phyloP scores from a whole-genome alignment of 2,888 invertebrate species.

The Cremastobaeus sp. region DNA sequence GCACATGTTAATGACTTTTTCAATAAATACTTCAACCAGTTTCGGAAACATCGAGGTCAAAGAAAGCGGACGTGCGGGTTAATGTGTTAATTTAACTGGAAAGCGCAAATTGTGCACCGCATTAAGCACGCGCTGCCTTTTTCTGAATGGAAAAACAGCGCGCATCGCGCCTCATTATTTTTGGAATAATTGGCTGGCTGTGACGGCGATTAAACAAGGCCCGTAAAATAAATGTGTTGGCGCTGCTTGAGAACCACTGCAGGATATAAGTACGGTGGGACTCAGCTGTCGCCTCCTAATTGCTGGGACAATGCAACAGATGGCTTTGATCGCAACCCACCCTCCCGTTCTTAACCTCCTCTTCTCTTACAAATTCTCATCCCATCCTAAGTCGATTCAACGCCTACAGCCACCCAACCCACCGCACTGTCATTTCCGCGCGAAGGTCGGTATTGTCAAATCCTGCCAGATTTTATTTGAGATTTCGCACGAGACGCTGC shows the following conservation, averaged over 20 bases:
- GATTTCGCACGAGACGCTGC: constrained; percentile 46
- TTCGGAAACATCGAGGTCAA: no score
- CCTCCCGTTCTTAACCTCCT: constrained; percentile 61
- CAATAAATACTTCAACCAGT: no score
- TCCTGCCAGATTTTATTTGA: constrained; percentile 58
- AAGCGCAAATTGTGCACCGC: no score
- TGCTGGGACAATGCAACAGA: constrained; percentile 79
- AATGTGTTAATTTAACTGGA: no score
- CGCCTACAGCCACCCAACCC: constrained; percentile 42
- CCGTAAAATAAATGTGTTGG: constrained; percentile 73
- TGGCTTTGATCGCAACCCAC: constrained; percentile 78
- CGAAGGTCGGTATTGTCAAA: constrained; percentile 37
- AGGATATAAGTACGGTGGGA: constrained; percentile 76
- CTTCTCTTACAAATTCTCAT: constrained; percentile 58
- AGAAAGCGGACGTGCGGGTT: no score
- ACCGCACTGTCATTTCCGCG: constrained; percentile 11
- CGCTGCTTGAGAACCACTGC: constrained; percentile 74
- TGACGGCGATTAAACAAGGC: constrained; percentile 63
- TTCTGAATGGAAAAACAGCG: no score
- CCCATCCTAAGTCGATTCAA: constrained; percentile 55
- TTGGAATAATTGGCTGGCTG: constrained; percentile 18
- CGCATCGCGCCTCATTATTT: neutral
- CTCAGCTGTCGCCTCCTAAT: constrained; percentile 79
- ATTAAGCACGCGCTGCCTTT: no score
- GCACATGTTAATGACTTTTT: no score